Evolutionary conservation across 2,113 vertebrate species (phyloP), one percentile per base, ranked within the genome.

Genomic region (Nicator chloris): DNA sequence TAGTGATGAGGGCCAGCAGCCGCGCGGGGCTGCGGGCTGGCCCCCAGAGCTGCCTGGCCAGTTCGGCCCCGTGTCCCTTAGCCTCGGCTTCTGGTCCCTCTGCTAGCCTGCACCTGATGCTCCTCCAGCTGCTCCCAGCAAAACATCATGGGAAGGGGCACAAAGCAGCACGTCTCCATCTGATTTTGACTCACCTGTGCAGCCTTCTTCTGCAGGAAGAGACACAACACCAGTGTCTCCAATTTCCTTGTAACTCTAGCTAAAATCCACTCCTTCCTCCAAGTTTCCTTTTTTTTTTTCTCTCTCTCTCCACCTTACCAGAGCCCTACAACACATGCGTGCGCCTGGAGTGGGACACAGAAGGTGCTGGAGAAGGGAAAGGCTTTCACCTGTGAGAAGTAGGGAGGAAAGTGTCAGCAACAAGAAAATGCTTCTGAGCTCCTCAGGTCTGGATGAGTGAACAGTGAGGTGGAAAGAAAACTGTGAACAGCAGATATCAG

Each of bases 41-140:
- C 3, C 19, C 39, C 42, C 4, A 4, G 57, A 35, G 27, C 20
- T n/a, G 26, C 42, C 57, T 4, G 37, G 35, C 56, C 51, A 40
- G 33, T 47, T 49, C 2, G 0, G 51, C 15, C 47, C 21, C 3
- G 0, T 1, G 3, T 16, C 53, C 42, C 33, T 4, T 1, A 28
- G 63, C 20, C 79, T 44, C 2, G 1, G 71, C 2, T 6, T 3
- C 23, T 4, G 4, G 26, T 19, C 10, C 56, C 27, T 63, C 21
- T 44, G 45, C 23, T 9, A 11, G 0, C 30, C 56, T 35, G 33
- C 30, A 11, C 1, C 0, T 0, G 3, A 15, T 24, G 4, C 42
- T 61, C 37, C 63, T 66, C 13, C 66, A 17, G 42, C 65, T 69
- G 63, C 26, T 69, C n/a, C 57, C 0, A 1, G 31, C 13, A 56